Evolutionary conservation across 2,113 vertebrate genomes (phyloP).

Genomic region (Tiliqua scincoides): DNA sequence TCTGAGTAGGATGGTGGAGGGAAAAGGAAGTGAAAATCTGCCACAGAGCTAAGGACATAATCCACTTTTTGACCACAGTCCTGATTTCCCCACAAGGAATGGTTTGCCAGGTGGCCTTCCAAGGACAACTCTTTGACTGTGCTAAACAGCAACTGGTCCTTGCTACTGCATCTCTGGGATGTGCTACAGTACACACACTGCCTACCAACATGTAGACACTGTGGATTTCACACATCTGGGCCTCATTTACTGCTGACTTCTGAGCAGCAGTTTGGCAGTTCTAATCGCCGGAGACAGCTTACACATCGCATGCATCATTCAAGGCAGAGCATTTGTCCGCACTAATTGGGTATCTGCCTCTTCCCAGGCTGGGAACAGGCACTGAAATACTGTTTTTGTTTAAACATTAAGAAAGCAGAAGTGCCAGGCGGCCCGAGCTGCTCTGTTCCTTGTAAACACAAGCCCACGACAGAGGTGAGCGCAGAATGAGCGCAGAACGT

Average conservation of each 20-base stretch:
- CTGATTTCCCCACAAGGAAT: no score
- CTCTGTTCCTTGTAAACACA: not conserved
- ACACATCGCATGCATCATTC: not conserved
- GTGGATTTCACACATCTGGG: not conserved
- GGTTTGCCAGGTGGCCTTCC: no score
- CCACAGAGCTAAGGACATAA: no score
- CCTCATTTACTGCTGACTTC: slow-evolving; percentile 9
- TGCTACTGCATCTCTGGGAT: slow-evolving; percentile 1
- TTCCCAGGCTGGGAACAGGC: not conserved
- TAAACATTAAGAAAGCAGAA: not conserved
- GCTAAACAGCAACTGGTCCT: not conserved
- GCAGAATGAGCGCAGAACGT: not conserved
- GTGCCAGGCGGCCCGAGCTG: not conserved
- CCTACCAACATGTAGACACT: not conserved
- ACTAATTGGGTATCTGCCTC: not conserved
- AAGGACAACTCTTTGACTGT: not conserved
- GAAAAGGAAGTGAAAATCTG: no score
- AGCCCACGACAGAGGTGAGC: not conserved
- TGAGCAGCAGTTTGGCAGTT: not conserved
- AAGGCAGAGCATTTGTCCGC: not conserved
- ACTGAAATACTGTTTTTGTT: not conserved
- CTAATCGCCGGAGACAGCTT: not conserved
- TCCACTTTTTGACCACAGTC: no score
- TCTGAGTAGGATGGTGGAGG: no score
- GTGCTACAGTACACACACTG: not conserved